These are phyloP conservation scores for Danaus melanippus DNA, from an alignment of 1,140 invertebrate genomes.

Conservation along the genomic window DNA sequence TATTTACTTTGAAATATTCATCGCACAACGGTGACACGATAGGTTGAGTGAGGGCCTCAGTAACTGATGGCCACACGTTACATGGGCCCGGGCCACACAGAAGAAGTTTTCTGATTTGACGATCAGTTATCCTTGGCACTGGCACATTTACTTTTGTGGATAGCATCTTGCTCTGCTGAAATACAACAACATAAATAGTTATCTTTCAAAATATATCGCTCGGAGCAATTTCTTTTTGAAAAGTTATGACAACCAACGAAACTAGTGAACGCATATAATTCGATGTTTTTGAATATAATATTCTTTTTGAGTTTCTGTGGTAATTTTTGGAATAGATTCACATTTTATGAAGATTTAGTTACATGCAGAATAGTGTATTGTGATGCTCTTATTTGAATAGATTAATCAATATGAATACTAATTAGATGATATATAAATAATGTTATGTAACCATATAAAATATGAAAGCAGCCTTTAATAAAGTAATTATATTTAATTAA, in stretches of 20 bases:
- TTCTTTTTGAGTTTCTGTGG: too few relatives aligned
- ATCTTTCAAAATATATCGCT: constrained; percentile 1
- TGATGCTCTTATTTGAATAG: too few relatives aligned
- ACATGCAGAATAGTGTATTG: too few relatives aligned
- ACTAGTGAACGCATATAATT: neutral
- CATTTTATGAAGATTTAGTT: too few relatives aligned
- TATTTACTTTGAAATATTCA: constrained; percentile 45
- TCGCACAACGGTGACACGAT: constrained; percentile 45
- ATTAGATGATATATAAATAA: too few relatives aligned
- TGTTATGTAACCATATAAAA: too few relatives aligned
- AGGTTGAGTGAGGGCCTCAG: constrained; percentile 37
- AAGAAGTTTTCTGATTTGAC: constrained; percentile 32
- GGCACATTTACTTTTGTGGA: constrained; percentile 27
- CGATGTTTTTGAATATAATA: constrained; percentile 3
- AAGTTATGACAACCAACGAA: neutral
- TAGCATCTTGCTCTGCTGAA: constrained; percentile 20
- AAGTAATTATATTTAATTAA: too few relatives aligned
- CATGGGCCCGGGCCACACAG: constrained; percentile 54
- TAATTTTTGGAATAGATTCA: neutral
- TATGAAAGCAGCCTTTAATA: too few relatives aligned
- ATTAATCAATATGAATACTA: too few relatives aligned
- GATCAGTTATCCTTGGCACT: constrained; percentile 38
- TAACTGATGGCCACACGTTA: constrained; percentile 48
- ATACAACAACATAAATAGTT: constrained; percentile 2
- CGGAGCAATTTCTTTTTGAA: neutral